phyloP scores from a whole-genome alignment of 2,113 vertebrate species.

The Odocoileus virginianus region DNA sequence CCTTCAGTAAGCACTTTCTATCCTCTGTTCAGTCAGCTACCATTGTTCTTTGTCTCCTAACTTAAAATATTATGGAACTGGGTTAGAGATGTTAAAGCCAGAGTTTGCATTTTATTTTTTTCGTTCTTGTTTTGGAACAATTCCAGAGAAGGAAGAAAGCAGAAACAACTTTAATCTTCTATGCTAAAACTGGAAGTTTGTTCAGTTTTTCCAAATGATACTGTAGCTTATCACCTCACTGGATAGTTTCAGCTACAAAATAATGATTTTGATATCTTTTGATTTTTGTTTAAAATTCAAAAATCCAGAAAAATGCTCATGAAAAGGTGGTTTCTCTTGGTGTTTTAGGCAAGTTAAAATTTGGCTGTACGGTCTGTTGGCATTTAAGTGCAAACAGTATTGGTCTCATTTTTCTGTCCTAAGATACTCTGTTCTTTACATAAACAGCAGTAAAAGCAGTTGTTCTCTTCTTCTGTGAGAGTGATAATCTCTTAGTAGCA shows the following conservation, averaged over 20 bases:
- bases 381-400: conserved; percentile 9
- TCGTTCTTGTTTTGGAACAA: conserved; percentile 9
- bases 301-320: background rate
- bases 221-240: background rate
- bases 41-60: conserved; percentile 12
- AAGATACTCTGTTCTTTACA: conserved; percentile 33
- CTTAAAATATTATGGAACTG: conserved; percentile 21
- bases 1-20: conserved; percentile 9
- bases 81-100: conserved; percentile 7
- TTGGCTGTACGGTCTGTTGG: conserved; percentile 7
- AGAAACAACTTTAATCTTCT: conserved; percentile 11
- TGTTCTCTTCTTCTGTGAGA: conserved; percentile 38
- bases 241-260: background rate
- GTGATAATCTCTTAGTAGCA: conserved; percentile 57
- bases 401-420: conserved; percentile 21
- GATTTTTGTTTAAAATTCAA: conserved; percentile 2
- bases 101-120: conserved; percentile 15
- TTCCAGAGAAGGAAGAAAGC: conserved; percentile 31
- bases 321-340: conserved; percentile 1
- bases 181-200: background rate
- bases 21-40: conserved; percentile 7
- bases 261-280: conserved; percentile 1
- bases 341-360: background rate
- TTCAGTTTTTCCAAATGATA: background rate
- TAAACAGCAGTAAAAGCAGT: conserved; percentile 38